These are phyloP conservation scores for Pollenia angustigena DNA, from an alignment of 2,888 invertebrate genomes.

Conservation along the genomic window DNA sequence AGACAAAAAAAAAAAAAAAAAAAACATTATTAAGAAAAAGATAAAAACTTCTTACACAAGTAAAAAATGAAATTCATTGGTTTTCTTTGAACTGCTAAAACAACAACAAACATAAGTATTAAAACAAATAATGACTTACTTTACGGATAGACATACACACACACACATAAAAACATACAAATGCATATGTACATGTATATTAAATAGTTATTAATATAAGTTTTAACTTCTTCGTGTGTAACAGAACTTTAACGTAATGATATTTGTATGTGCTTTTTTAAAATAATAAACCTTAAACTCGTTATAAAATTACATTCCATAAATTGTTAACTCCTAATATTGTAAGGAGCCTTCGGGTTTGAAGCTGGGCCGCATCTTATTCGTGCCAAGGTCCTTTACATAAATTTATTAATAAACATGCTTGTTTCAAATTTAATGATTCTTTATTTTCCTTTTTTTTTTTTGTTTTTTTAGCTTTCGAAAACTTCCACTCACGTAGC, in stretches of 20 bases:
- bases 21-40: constrained; percentile 3
- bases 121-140: constrained; percentile 15
- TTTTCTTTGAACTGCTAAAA: constrained; percentile 56
- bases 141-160: background rate
- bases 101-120: constrained; percentile 10
- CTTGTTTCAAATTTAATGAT: too few relatives aligned
- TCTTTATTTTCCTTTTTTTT: too few relatives aligned
- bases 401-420: too few relatives aligned
- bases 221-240: constrained; percentile 1
- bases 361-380: too few relatives aligned
- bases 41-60: constrained; percentile 54
- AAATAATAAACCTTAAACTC: too few relatives aligned
- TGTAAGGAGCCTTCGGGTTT: too few relatives aligned
- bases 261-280: background rate
- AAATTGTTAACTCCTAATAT: too few relatives aligned
- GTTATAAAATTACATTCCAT: too few relatives aligned
- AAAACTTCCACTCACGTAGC: too few relatives aligned
- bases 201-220: constrained; percentile 27
- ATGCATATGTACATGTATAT: background rate
- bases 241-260: constrained; percentile 18
- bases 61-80: constrained; percentile 64
- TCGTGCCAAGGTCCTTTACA: too few relatives aligned
- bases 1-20: background rate
- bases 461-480: too few relatives aligned
- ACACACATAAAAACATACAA: background rate